These are phyloP conservation scores for Heliothis virescens DNA, from an alignment of 1,140 invertebrate species.

Conservation along the genomic window DNA sequence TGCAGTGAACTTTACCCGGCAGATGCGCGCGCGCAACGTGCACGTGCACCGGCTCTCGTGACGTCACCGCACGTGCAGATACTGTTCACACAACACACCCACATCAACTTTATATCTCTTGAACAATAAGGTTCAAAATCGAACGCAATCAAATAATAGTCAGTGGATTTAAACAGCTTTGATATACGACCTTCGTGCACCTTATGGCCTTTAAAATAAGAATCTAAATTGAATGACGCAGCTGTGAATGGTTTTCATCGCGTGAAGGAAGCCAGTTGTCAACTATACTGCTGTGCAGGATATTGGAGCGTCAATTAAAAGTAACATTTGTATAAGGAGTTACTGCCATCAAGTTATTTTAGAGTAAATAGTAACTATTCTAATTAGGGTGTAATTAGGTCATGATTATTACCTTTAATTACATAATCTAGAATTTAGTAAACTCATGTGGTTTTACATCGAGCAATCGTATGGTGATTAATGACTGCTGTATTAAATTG, in stretches of 20 bases:
- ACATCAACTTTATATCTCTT: not conserved
- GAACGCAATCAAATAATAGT: not conserved
- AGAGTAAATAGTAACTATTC: too few relatives aligned
- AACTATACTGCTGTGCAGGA: constrained; percentile 30
- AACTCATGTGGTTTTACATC: not conserved
- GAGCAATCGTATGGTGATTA: constrained; percentile 1
- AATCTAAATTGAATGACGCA: not conserved
- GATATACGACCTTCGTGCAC: not conserved
- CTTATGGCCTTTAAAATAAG: not conserved
- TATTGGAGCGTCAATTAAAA: constrained; percentile 25
- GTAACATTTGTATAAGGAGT: not conserved
- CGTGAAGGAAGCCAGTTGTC: constrained; percentile 41
- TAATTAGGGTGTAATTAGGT: not conserved
- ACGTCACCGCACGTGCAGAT: constrained; percentile 42
- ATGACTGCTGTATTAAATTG: not conserved
- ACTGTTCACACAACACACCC: not conserved
- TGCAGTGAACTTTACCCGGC: constrained; percentile 58
- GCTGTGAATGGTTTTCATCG: constrained; percentile 8
- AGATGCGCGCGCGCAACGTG: constrained; percentile 52
- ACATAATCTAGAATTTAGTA: not conserved
- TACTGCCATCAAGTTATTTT: not conserved
- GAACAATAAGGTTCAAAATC: constrained; percentile 33
- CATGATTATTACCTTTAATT: not conserved
- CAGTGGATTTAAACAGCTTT: not conserved
- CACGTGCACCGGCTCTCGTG: constrained; percentile 51